Base-by-base conservation (phyloP, 2,113 vertebrate species). In the Agelaius tricolor region DNA sequence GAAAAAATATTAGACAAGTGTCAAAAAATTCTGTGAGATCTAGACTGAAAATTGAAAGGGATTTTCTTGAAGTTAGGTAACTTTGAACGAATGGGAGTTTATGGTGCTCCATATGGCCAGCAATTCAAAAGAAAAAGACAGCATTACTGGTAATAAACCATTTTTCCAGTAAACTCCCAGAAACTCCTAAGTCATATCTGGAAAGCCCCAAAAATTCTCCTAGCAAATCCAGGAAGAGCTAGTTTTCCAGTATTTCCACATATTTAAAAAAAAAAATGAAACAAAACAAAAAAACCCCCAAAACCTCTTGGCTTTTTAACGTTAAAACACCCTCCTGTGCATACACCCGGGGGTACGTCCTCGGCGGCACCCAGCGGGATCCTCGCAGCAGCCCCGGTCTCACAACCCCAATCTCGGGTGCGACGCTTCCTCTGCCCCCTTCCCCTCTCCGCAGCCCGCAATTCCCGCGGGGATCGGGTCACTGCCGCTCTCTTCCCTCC, bases 181-280 rank as follows among this genome's bases (percentile, higher is more conserved):
- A 47, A 65, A 7, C 47, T 39, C 13, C 0, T 35, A 73, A 71
- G 4, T 46, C 28, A 1, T 30, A 33, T 55, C 35, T 67, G 95
- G 96, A 95, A 96, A 97, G 20, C 65, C 87, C 95, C 93, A 35
- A n/a, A 61, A 78, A 4, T 44, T 81, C 44, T 91, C 57, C 10
- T 27, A 78, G 33, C 47, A 84, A 72, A 81, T 28, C n/a, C 37
- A 2, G 41, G 79, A 90, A 80, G 6, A 66, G 15, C 46, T 27
- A 68, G 5, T 3, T 59, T 89, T 94, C 96, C 96, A 47, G 24
- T 59, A 94, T 95, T 94, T 90, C 95, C 65, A 87, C 85, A 92
- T 7, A 37, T 5, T 5, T 0, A 41, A 51, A 51, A 26, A 14
- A 49, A 91, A 89, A 14, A 54, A 71, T 10, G 41, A 71, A 28